phyloP scores from a whole-genome alignment of 2,113 vertebrate species.

The Rattus rattus region DNA sequence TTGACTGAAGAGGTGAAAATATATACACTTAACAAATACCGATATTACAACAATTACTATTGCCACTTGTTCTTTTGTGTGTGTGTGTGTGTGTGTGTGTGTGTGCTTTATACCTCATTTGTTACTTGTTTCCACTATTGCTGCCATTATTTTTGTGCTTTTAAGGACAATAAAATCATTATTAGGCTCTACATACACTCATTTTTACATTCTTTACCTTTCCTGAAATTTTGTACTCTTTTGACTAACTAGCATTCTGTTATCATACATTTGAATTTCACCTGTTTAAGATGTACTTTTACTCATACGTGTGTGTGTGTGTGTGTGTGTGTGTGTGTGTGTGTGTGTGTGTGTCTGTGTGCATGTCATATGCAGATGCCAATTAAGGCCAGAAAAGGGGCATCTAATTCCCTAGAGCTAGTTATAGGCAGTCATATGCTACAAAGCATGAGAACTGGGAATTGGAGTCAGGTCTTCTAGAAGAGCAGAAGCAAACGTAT shows the following conservation, averaged over 20 bases:
- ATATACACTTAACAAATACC: neutral
- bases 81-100: too few relatives aligned
- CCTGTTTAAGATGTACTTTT: neutral
- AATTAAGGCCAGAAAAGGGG: neutral
- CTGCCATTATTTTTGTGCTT: neutral
- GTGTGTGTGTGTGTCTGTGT: neutral
- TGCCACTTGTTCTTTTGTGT: too few relatives aligned
- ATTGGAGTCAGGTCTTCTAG: neutral
- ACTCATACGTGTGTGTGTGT: too few relatives aligned
- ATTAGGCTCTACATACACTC: neutral
- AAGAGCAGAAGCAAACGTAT: neutral
- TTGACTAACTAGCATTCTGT: neutral
- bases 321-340: neutral
- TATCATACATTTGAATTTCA: neutral
- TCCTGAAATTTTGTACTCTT: neutral
- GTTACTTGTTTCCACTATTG: neutral
- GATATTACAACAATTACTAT: neutral
- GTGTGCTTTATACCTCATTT: neutral
- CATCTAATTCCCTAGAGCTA: neutral
- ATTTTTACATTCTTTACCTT: neutral
- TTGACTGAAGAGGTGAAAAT: neutral
- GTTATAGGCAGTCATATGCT: neutral
- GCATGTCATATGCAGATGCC: neutral
- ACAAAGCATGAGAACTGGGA: neutral
- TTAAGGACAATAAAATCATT: neutral